Percentiles rank a stretch among this genome's conserved stretches.
These are phyloP conservation scores for Muscidifurax raptorellus DNA, from an alignment of 1,140 invertebrate species.

Conservation along the genomic window DNA sequence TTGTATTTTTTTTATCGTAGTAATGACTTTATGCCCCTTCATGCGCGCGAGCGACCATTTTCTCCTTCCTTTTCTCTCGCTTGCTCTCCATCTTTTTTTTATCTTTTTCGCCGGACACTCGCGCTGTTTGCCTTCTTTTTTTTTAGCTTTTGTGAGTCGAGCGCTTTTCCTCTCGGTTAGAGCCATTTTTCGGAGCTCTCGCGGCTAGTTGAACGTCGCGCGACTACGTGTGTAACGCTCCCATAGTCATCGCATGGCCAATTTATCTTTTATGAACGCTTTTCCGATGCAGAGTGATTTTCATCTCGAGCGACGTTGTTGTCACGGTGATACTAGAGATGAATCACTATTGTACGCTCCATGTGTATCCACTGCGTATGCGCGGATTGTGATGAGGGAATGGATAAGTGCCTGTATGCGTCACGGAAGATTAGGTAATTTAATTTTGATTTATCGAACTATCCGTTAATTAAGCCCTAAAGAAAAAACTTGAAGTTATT, in stretches of 20 bases:
- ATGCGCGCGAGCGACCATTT: background rate
- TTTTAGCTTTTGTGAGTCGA: background rate
- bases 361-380: too few species aligned
- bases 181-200: background rate
- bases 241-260: background rate
- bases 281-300: background rate
- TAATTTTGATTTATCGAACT: too few species aligned
- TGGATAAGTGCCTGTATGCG: too few species aligned
- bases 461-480: too few species aligned
- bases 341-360: too few species aligned
- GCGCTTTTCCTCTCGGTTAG: slow-evolving; percentile 25
- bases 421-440: too few species aligned
- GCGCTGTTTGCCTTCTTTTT: background rate
- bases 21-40: slow-evolving; percentile 30
- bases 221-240: background rate
- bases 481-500: too few species aligned
- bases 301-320: background rate
- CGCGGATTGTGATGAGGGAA: too few species aligned
- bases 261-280: slow-evolving; percentile 4
- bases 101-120: background rate
- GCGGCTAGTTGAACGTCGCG: background rate
- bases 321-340: too few species aligned
- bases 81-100: background rate
- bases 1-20: slow-evolving; percentile 21
- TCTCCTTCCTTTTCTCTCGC: background rate